Evolutionary conservation across 2,888 invertebrate species (phyloP).

Genomic region (Merodon equestris): DNA sequence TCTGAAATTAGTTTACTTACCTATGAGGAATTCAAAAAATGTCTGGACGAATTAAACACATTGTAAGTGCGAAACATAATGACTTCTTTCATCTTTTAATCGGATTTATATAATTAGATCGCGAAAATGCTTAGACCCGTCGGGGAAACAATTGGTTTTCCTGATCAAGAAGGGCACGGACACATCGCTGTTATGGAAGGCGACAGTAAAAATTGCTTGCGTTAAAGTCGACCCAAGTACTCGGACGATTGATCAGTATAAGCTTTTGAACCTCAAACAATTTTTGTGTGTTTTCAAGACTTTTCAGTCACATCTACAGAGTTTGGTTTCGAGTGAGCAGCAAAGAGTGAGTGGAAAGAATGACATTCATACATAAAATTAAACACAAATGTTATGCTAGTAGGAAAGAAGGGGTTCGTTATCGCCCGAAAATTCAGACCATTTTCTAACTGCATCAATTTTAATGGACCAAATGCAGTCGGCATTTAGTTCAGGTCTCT

Average conservation of each 20-base stretch:
- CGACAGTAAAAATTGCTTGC: slow-evolving; percentile 83
- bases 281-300: slow-evolving; percentile 83
- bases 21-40: slow-evolving; percentile 82
- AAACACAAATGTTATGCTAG: background rate
- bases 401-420: slow-evolving; percentile 54
- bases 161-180: slow-evolving; percentile 84
- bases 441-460: slow-evolving; percentile 75
- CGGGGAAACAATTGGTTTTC: slow-evolving; percentile 83
- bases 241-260: slow-evolving; percentile 81
- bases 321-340: slow-evolving; percentile 74
- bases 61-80: slow-evolving; percentile 81
- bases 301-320: slow-evolving; percentile 79
- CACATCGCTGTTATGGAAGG: slow-evolving; percentile 84
- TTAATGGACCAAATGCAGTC: slow-evolving; percentile 77
- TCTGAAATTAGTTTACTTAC: slow-evolving; percentile 79
- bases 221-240: slow-evolving; percentile 81
- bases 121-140: slow-evolving; percentile 81
- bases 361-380: background rate
- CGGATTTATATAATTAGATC: slow-evolving; percentile 78
- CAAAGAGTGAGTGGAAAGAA: slow-evolving; percentile 72
- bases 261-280: slow-evolving; percentile 82
- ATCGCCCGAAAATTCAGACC: slow-evolving; percentile 38
- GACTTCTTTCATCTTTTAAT: too few species aligned
- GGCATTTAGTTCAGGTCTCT: slow-evolving; percentile 66
- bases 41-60: slow-evolving; percentile 82